These are phyloP conservation scores for Anguilla marmorata DNA, from an alignment of 2,797 vertebrate genomes.

Conservation along the genomic window DNA sequence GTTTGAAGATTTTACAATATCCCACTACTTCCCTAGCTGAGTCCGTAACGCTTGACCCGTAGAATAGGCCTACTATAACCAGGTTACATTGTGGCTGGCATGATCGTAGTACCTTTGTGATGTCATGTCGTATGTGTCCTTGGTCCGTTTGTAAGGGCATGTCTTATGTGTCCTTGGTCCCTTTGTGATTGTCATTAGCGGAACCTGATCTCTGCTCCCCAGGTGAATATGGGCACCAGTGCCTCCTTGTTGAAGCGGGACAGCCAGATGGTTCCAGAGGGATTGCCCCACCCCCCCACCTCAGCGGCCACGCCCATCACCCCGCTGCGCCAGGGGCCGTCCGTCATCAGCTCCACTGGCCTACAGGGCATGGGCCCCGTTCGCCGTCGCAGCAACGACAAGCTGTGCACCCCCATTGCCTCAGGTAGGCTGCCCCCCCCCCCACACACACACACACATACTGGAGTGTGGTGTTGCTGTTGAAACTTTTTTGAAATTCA, in stretches of 20 bases:
- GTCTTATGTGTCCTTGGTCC: neutral
- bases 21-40: neutral
- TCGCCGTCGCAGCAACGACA: conserved; percentile 93
- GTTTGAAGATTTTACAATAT: neutral
- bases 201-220: neutral
- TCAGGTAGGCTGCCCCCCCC: conserved; percentile 78
- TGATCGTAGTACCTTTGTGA: neutral
- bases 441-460: neutral
- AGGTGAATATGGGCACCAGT: conserved; percentile 91
- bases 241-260: conserved; percentile 90
- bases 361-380: conserved; percentile 88
- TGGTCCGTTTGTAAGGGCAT: neutral
- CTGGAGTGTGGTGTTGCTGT: neutral
- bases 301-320: conserved; percentile 93
- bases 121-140: neutral
- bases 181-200: neutral
- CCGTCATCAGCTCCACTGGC: conserved; percentile 95
- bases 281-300: conserved; percentile 94
- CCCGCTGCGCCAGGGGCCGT: conserved; percentile 89
- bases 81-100: neutral
- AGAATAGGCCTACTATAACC: neutral
- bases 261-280: conserved; percentile 88
- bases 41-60: neutral
- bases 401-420: conserved; percentile 97
- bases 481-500: neutral